Evolutionary conservation across 2,888 invertebrate genomes (phyloP), one percentile per base, ranked within the genome.

Genomic region (Diloba caeruleocephala): DNA sequence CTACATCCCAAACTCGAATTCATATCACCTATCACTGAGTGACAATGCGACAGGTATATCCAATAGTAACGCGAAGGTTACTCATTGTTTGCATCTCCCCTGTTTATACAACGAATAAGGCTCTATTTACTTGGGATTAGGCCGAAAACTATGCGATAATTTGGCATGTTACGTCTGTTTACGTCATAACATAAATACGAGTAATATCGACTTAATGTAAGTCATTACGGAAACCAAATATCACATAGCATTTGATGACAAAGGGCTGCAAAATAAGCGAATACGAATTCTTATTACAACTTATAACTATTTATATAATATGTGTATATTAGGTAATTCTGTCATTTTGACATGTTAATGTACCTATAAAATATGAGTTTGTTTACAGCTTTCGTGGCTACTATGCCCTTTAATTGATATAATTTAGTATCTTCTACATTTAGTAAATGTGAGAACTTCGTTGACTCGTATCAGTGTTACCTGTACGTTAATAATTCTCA

Each of bases 81-180:
- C 28, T 51, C 29, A 31, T 44, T 74, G 64, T 74, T 64, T 68
- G 49, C 57, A 17, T 46, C 43, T 48, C 37, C 46, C 26, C 32
- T 60, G 59, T 70, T 64, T 71, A 59, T 60, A 46, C 52, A 58
- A 65, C 51, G 49, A 59, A 62, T 65, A 66, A 66, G 67, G 62
- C 57, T 66, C 42, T 77, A 71, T 80, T 79, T 81, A 61, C 65
- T 67, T 45, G 45, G 74, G 70, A 79, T 80, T 80, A 78, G 56
- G 53, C 36, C 48, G 64, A 63, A 67, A 73, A 75, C 78, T 72
- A 67, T 71, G 68, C 60, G 68, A 76, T 78, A 69, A 81, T 76
- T 75, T 63, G 68, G 60, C 65, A 68, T 64, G 53, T 66, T 69
- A 74, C 70, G 61, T 56, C 58, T 76, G 61, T 69, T 76, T 59